Evolutionary conservation across 2,888 invertebrate species (phyloP).

Genomic region (Lampropteryx suffumata): DNA sequence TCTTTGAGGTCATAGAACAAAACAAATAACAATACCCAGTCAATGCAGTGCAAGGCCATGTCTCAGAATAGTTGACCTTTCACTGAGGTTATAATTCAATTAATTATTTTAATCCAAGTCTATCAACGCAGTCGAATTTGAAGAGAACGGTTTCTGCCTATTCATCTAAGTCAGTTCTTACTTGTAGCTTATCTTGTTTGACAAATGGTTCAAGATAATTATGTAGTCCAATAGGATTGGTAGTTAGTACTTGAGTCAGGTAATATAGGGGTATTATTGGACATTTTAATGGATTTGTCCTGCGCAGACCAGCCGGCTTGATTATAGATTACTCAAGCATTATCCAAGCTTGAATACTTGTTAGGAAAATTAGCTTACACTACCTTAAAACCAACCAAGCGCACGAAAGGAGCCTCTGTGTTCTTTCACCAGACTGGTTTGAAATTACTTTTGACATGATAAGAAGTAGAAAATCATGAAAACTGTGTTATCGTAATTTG

Average conservation of each 20-base stretch:
- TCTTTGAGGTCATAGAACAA: not conserved
- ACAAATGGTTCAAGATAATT: constrained; percentile 25
- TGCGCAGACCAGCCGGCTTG: not conserved
- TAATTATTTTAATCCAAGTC: constrained; percentile 52
- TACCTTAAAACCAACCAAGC: too few relatives aligned
- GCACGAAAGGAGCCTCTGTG: too few relatives aligned
- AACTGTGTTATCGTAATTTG: too few relatives aligned
- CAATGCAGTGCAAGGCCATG: constrained; percentile 38
- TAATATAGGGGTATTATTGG: not conserved
- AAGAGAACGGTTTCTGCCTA: constrained; percentile 27
- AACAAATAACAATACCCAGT: not conserved
- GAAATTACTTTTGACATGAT: too few relatives aligned
- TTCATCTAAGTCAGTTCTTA: constrained; percentile 41
- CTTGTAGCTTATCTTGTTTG: constrained; percentile 26
- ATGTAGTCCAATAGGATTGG: constrained; percentile 13
- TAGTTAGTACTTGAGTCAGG: constrained; percentile 2
- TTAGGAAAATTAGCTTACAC: too few relatives aligned
- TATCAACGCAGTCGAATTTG: constrained; percentile 11
- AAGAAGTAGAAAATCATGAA: too few relatives aligned
- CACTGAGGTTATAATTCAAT: constrained; percentile 54
- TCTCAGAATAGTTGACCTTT: constrained; percentile 52
- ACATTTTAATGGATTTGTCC: constrained; percentile 6
- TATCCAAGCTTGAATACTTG: too few relatives aligned
- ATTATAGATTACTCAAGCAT: not conserved
- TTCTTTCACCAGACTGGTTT: too few relatives aligned